A percentile compares a stretch with the other conserved stretches of the same genome.
These are phyloP conservation scores for Muscicapa adusta DNA, from an alignment of 2,113 vertebrate species.

Conservation along the genomic window DNA sequence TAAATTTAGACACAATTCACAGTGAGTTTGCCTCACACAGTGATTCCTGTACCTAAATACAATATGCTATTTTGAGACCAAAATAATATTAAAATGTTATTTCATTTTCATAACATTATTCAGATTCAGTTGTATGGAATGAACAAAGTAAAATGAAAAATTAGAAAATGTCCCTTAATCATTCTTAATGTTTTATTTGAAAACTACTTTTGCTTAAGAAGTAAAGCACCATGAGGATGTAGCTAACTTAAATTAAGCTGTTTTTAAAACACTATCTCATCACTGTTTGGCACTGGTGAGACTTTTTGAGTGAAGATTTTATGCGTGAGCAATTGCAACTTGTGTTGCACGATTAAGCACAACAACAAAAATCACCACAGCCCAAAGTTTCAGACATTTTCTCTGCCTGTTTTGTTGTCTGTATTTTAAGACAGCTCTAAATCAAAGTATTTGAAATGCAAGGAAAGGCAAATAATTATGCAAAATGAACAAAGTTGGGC, in stretches of 20 bases:
- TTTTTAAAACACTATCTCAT: neutral
- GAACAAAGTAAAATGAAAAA: neutral
- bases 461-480: neutral
- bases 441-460: neutral
- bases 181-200: neutral
- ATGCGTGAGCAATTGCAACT: neutral
- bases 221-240: neutral
- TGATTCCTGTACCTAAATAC: neutral
- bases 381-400: neutral
- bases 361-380: neutral
- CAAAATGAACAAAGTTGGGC: neutral
- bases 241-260: neutral
- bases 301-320: neutral
- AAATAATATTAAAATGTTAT: neutral
- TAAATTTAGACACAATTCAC: neutral
- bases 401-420: neutral
- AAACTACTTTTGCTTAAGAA: neutral
- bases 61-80: neutral
- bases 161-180: neutral
- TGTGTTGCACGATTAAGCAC: neutral
- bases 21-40: neutral
- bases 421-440: neutral
- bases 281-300: neutral
- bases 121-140: neutral
- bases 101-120: neutral